A percentile compares a stretch with the other conserved stretches of the same genome.
phyloP scores from a whole-genome alignment of 2,797 vertebrate genomes.

The Iguana delicatissima region DNA sequence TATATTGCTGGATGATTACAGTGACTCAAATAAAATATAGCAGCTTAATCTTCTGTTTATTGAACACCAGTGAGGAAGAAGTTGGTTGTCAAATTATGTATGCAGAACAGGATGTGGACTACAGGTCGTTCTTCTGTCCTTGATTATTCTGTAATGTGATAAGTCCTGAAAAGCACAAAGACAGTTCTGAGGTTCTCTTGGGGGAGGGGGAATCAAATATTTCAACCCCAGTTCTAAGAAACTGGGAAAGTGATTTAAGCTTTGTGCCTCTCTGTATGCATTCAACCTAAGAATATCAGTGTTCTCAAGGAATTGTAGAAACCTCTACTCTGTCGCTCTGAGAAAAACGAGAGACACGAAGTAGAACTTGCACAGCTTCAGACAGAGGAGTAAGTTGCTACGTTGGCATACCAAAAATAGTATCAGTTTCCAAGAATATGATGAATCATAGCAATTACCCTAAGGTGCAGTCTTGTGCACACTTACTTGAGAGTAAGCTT shows the following conservation, averaged over 20 bases:
- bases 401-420: not conserved
- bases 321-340: not conserved
- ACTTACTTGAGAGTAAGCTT: not conserved
- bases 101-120: not conserved
- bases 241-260: not conserved
- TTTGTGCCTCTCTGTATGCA: not conserved
- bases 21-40: not conserved
- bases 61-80: not conserved
- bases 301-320: not conserved
- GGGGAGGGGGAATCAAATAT: too few relatives aligned
- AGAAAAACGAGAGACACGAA: not conserved
- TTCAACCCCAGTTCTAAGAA: not conserved
- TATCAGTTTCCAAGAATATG: not conserved
- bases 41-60: not conserved
- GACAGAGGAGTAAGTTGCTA: not conserved
- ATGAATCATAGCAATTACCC: not conserved
- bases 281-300: accelerated
- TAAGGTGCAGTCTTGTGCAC: not conserved
- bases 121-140: not conserved
- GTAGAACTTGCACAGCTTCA: not conserved
- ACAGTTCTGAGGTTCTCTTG: not conserved
- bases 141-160: not conserved
- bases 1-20: not conserved
- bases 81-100: not conserved
- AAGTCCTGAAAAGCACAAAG: not conserved